phyloP scores from a whole-genome alignment of 2,113 vertebrate species.

The Pogonocichla stellata region DNA sequence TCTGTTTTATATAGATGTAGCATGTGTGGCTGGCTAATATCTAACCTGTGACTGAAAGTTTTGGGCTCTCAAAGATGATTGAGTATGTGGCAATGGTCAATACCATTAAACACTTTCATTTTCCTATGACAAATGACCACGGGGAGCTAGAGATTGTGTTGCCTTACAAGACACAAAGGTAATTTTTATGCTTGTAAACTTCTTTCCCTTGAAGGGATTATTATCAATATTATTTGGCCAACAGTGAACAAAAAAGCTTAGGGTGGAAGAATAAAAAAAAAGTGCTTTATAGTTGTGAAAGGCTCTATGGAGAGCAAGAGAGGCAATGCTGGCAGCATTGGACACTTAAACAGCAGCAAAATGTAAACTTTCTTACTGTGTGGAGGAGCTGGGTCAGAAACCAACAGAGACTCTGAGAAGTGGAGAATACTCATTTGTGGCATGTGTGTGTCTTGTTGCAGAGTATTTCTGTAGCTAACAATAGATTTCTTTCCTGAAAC shows the following conservation, averaged over 20 bases:
- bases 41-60: neutral
- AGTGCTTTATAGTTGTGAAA: neutral
- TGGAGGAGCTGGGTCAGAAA: neutral
- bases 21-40: neutral
- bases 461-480: neutral
- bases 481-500: neutral
- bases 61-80: neutral
- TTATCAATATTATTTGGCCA: conserved; percentile 43
- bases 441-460: neutral
- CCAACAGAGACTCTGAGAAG: neutral
- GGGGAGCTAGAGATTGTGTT: conserved; percentile 25
- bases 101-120: conserved; percentile 40
- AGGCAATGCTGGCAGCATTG: neutral
- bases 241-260: conserved; percentile 3
- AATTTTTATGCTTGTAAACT: conserved; percentile 41
- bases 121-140: conserved; percentile 25
- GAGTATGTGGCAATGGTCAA: neutral
- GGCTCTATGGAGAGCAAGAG: neutral
- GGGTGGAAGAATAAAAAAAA: conserved; percentile 9
- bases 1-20: neutral
- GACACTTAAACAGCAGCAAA: neutral
- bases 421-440: accelerated
- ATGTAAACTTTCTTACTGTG: neutral
- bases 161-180: conserved; percentile 42
- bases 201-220: conserved; percentile 46